Evolutionary conservation across 2,888 invertebrate genomes (phyloP).

Genomic region (Octonoba sinensis): DNA sequence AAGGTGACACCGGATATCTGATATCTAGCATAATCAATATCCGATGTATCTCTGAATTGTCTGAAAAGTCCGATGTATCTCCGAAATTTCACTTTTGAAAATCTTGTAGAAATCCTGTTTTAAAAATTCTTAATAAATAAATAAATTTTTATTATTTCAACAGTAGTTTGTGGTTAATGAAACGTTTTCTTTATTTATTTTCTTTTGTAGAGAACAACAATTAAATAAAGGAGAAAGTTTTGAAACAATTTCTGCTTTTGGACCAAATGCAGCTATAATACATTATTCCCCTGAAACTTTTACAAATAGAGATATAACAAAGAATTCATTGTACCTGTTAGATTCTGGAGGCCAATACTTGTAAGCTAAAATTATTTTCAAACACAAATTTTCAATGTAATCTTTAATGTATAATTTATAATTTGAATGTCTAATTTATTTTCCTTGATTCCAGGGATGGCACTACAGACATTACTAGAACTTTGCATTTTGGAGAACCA

Average conservation of each 20-base stretch:
- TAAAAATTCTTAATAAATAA: no score
- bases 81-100: no score
- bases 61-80: no score
- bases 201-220: conserved; percentile 65
- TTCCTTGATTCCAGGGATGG: conserved; percentile 78
- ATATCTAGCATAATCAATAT: no score
- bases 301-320: conserved; percentile 71
- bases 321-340: conserved; percentile 66
- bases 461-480: conserved; percentile 91
- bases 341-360: conserved; percentile 68
- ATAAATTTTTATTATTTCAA: no score
- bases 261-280: conserved; percentile 70
- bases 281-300: conserved; percentile 69
- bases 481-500: conserved; percentile 87
- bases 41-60: no score
- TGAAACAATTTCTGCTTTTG: conserved; percentile 69
- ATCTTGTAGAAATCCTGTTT: no score
- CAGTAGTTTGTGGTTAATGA: no score
- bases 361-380: conserved; percentile 73
- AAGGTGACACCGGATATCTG: no score
- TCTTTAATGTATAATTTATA: conserved; percentile 19
- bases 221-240: conserved; percentile 71
- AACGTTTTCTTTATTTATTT: neutral
- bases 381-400: neutral
- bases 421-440: neutral